Evolutionary conservation across 30 jellyfish, hydroid and myxozoan genomes (phyloP).

Genomic region (Aurelia aurita complex sp. Pacific): DNA sequence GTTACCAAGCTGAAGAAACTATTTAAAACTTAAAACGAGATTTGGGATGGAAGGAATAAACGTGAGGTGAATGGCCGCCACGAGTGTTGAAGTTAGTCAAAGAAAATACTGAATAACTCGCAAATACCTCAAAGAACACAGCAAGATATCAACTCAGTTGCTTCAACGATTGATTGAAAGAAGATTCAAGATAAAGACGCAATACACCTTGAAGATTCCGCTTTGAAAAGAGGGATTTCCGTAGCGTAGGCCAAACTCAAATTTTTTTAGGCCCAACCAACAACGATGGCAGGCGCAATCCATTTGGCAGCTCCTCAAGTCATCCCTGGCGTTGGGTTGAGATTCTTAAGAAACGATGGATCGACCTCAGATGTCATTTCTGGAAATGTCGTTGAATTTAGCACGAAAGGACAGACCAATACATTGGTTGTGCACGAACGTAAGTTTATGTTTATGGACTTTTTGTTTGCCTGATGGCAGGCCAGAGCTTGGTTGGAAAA

Average conservation of each 20-base stretch:
- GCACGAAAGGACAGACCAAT: constrained; percentile 44
- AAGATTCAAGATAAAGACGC: too few species aligned
- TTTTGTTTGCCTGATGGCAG: too few species aligned
- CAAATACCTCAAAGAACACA: constrained; percentile 1
- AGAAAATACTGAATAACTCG: not conserved
- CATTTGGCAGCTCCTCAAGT: constrained; percentile 38
- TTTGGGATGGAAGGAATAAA: too few species aligned
- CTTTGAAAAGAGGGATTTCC: too few species aligned
- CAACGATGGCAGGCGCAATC: constrained; percentile 24
- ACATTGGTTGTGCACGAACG: constrained; percentile 33
- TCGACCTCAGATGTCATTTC: constrained; percentile 38
- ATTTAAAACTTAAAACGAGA: too few species aligned
- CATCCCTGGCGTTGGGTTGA: constrained; percentile 60
- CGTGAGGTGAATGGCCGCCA: constrained; percentile 30
- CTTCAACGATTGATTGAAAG: not conserved
- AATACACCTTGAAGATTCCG: too few species aligned
- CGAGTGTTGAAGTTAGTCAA: constrained; percentile 10
- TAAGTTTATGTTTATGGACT: constrained; percentile 14
- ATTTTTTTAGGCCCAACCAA: not conserved
- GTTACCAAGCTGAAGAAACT: too few species aligned
- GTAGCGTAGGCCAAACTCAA: not conserved
- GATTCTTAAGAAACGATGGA: constrained; percentile 63
- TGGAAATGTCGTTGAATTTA: constrained; percentile 26
- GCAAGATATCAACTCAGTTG: not conserved
- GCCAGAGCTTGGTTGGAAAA: too few species aligned